phyloP scores from a whole-genome alignment of 1,140 invertebrate genomes.

The Hycleus cichorii region DNA sequence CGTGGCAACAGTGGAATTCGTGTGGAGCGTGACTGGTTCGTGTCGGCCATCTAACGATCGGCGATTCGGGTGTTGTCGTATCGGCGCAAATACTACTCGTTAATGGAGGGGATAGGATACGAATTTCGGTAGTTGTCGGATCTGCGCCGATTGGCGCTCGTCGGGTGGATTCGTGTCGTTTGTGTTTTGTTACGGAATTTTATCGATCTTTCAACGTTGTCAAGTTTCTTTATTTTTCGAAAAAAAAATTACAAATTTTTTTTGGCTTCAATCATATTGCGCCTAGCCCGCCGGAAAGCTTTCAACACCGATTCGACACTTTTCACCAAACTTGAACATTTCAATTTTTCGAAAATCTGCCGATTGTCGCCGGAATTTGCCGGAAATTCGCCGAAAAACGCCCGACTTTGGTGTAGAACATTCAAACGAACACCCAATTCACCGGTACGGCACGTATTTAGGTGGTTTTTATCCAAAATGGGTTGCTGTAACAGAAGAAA shows the following conservation, averaged over 20 bases:
- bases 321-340: constrained; percentile 30
- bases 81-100: too few species aligned
- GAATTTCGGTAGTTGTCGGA: too few species aligned
- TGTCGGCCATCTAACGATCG: too few species aligned
- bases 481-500: constrained; percentile 20
- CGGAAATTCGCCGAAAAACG: constrained; percentile 21
- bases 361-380: constrained; percentile 4
- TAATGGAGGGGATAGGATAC: too few species aligned
- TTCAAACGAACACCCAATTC: constrained; percentile 25
- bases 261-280: constrained; percentile 31
- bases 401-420: constrained; percentile 33
- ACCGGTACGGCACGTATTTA: constrained; percentile 28
- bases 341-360: constrained; percentile 29
- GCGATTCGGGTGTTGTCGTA: too few species aligned
- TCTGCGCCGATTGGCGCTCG: too few species aligned
- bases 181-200: too few species aligned
- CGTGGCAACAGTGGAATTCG: too few species aligned
- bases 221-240: too few species aligned
- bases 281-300: constrained; percentile 33
- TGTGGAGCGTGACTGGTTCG: too few species aligned
- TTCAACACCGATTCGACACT: constrained; percentile 34
- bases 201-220: too few species aligned
- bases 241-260: constrained; percentile 19
- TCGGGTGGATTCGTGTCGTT: too few species aligned
- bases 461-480: constrained; percentile 31